Percentiles rank a stretch among this genome's conserved stretches.
Conservation (phyloP, 37 sponge, comb jelly and placozoan genomes). For the Corticium candelabrum region DNA sequence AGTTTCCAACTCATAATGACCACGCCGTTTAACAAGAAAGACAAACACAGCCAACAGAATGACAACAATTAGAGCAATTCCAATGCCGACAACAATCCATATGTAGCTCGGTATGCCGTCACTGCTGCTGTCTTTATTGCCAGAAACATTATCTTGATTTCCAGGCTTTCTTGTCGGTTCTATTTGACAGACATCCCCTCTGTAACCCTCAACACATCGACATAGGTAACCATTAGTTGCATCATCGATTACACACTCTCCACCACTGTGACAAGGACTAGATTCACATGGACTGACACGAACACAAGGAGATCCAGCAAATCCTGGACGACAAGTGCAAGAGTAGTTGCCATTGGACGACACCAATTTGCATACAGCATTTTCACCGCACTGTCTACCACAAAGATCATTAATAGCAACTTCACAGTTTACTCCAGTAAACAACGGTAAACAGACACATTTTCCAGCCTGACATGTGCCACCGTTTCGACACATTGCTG, state of each 20-base stretch:
- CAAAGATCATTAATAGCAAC: neutral
- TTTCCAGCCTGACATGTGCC: neutral
- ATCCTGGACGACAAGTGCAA: neutral
- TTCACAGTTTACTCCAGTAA: neutral
- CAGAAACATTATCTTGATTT: too few species aligned
- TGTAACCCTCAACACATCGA: neutral
- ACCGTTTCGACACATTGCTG: neutral
- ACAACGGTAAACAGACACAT: neutral
- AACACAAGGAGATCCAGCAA: neutral
- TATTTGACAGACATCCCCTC: neutral
- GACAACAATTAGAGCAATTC: neutral
- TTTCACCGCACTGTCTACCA: neutral
- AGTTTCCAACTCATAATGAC: too few species aligned
- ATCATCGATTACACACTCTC: neutral
- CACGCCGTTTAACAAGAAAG: neutral
- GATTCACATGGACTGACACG: neutral
- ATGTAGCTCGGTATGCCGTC: neutral
- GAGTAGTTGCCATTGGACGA: neutral
- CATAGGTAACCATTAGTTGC: neutral
- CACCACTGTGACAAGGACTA: neutral
- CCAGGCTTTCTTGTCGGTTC: neutral
- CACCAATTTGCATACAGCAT: neutral
- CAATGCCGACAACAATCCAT: neutral
- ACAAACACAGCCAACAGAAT: neutral
- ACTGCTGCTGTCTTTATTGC: neutral